A percentile compares a stretch with the other conserved stretches of the same genome.
Evolutionary conservation across 2,797 vertebrate species (phyloP).

Genomic region (Myotis pilosus): DNA sequence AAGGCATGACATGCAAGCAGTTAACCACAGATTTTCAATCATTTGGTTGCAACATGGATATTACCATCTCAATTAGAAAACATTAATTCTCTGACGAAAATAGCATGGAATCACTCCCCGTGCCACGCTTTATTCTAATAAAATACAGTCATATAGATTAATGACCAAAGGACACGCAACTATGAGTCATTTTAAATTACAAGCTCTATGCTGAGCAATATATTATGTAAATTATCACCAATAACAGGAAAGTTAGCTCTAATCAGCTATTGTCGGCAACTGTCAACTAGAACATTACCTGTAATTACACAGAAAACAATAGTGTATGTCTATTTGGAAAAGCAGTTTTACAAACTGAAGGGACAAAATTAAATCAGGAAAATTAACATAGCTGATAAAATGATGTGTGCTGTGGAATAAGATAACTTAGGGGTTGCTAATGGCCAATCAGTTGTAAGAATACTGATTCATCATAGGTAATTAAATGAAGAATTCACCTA

Average conservation of each 20-base stretch:
- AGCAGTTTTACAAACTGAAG: constrained; percentile 38
- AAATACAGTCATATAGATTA: constrained; percentile 52
- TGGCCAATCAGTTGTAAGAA: not conserved
- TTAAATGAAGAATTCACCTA: not conserved
- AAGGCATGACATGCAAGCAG: not conserved
- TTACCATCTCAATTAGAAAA: not conserved
- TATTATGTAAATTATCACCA: constrained; percentile 60
- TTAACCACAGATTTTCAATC: not conserved
- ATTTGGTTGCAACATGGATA: not conserved
- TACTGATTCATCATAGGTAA: not conserved
- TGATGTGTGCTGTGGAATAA: constrained; percentile 32
- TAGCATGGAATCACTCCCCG: not conserved
- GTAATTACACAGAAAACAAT: constrained; percentile 33
- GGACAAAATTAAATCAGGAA: constrained; percentile 50
- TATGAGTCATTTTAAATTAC: constrained; percentile 62
- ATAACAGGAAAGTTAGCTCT: constrained; percentile 7
- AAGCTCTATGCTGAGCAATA: constrained; percentile 62
- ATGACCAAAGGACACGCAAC: constrained; percentile 38
- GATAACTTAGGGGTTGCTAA: not conserved
- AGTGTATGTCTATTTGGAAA: not conserved
- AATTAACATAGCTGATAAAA: constrained; percentile 24
- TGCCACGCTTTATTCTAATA: constrained; percentile 6
- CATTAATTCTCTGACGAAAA: constrained; percentile 30
- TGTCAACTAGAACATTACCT: not conserved
- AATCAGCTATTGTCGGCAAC: not conserved